These are phyloP conservation scores for Prunella fulvescens DNA, from an alignment of 2,113 vertebrate species.

Conservation along the genomic window DNA sequence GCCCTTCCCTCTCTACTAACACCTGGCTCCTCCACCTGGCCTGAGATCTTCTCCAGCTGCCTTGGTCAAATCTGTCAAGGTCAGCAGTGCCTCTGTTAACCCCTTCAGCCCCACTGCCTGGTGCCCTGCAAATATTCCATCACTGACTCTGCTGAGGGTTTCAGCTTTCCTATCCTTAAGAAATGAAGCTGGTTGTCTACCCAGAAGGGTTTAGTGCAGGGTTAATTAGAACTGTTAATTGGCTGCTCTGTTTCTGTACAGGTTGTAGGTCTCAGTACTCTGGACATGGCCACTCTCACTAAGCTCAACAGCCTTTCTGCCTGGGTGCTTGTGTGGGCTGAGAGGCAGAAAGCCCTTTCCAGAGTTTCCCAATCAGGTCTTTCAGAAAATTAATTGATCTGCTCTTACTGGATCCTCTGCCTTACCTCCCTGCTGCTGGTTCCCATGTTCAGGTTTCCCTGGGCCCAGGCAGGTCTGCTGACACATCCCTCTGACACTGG, in stretches of 20 bases:
- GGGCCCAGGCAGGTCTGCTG: background rate
- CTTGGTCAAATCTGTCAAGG: background rate
- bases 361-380: background rate
- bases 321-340: background rate
- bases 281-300: accelerated
- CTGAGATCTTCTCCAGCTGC: background rate
- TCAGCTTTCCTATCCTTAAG: background rate
- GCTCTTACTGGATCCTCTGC: background rate
- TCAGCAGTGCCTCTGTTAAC: background rate
- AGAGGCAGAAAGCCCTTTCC: background rate
- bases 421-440: background rate
- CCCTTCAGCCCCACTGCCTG: background rate
- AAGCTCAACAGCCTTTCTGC: background rate
- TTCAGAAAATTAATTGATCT: background rate
- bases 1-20: background rate
- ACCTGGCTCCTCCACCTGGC: background rate
- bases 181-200: background rate
- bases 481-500: too few relatives aligned
- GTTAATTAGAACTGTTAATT: background rate
- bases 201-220: background rate
- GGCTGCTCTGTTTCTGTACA: background rate
- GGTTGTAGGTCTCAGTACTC: background rate
- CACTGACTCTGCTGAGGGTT: background rate
- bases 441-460: background rate
- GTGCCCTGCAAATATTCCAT: background rate